Evolutionary conservation across 2,113 vertebrate species (phyloP).

Genomic region (Hydrolagus affinis): DNA sequence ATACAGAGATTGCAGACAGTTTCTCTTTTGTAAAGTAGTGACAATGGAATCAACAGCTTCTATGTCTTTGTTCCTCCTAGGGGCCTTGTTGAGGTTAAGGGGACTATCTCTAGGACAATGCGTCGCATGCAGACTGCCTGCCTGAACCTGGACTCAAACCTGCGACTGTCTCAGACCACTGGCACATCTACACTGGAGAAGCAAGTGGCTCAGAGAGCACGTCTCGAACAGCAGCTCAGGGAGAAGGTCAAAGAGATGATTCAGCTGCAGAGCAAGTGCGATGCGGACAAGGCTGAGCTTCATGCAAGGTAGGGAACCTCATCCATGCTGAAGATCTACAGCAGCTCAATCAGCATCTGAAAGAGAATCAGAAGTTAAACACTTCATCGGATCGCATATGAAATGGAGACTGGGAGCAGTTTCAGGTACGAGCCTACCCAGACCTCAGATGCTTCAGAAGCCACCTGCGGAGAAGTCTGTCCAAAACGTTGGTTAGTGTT

Average conservation of each 20-base stretch:
- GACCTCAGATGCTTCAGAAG: too few species aligned
- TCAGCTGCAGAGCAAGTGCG: slow-evolving; percentile 62
- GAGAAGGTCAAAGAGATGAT: slow-evolving; percentile 61
- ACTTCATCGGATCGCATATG: too few species aligned
- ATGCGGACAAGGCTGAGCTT: slow-evolving; percentile 63
- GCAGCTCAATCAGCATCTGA: too few species aligned
- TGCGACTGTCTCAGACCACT: slow-evolving; percentile 42
- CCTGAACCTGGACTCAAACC: slow-evolving; percentile 50
- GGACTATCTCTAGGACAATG: slow-evolving; percentile 48
- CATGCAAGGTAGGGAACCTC: slow-evolving; percentile 58
- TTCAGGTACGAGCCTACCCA: too few species aligned
- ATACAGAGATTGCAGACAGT: too few species aligned
- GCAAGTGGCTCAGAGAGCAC: slow-evolving; percentile 34
- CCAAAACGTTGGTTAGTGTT: too few species aligned
- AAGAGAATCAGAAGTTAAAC: too few species aligned
- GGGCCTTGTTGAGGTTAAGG: slow-evolving; percentile 57
- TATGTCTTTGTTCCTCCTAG: slow-evolving; percentile 44
- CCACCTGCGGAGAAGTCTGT: too few species aligned
- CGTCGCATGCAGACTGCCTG: slow-evolving; percentile 57
- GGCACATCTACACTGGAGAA: slow-evolving; percentile 43
- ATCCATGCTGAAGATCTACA: too few species aligned
- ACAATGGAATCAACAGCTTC: background rate
- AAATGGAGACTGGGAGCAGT: too few species aligned
- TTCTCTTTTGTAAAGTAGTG: background rate
- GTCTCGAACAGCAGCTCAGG: slow-evolving; percentile 55